Evolutionary conservation across 2,113 vertebrate species (phyloP).

Genomic region (Falco punctatus): DNA sequence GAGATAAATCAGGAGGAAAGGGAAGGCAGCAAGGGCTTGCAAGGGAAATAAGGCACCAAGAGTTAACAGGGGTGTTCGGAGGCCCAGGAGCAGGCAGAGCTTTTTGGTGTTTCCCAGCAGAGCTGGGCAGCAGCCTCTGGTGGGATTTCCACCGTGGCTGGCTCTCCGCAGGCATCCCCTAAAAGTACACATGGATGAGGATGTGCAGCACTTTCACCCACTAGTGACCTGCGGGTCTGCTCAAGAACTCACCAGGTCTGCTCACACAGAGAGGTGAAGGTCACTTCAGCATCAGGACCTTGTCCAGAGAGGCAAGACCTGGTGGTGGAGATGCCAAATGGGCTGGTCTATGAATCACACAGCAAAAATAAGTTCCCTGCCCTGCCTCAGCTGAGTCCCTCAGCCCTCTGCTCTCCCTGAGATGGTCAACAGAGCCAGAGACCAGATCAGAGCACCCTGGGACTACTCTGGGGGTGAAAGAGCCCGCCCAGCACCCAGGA

Average conservation of each 20-base stretch:
- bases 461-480: neutral
- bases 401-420: neutral
- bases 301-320: neutral
- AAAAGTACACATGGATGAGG: fast-evolving
- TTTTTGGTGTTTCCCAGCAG: neutral
- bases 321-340: fast-evolving
- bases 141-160: neutral
- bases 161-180: neutral
- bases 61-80: neutral
- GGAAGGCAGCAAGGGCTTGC: neutral
- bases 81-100: neutral
- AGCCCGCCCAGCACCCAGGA: fast-evolving
- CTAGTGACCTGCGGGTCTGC: neutral
- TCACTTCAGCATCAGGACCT: neutral
- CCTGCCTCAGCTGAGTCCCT: fast-evolving
- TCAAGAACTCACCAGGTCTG: neutral
- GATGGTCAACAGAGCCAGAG: fast-evolving
- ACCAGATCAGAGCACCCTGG: neutral
- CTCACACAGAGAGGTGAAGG: neutral
- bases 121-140: constrained; percentile 38
- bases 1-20: neutral
- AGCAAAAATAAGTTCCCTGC: neutral
- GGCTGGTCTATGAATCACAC: neutral
- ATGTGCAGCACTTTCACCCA: neutral
- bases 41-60: neutral